phyloP scores from a whole-genome alignment of 1,140 invertebrate species.

The Pachypsylla venusta region DNA sequence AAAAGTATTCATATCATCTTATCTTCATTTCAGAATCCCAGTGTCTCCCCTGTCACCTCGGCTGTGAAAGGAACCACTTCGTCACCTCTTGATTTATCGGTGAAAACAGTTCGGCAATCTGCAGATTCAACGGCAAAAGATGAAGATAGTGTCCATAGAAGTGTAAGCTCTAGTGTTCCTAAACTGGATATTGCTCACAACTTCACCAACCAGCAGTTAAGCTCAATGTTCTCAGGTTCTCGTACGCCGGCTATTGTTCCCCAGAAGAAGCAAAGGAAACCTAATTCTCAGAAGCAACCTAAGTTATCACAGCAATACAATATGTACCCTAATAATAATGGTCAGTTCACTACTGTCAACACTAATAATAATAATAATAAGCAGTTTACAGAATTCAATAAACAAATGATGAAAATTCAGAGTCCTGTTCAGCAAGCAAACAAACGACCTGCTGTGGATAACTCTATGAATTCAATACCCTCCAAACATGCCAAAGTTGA shows the following conservation, averaged over 20 bases:
- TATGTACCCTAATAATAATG: too few relatives aligned
- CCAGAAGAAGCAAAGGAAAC: slow-evolving; percentile 16
- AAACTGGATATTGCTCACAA: slow-evolving; percentile 33
- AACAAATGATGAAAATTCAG: too few relatives aligned
- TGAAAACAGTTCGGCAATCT: slow-evolving; percentile 68
- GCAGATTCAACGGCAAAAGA: slow-evolving; percentile 68
- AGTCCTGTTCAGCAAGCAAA: slow-evolving; percentile 11
- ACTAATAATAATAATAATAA: too few relatives aligned
- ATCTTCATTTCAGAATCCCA: not conserved
- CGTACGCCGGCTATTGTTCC: not conserved
- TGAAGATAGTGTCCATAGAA: slow-evolving; percentile 29
- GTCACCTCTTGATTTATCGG: slow-evolving; percentile 68
- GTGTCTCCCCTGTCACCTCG: not conserved
- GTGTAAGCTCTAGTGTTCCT: slow-evolving; percentile 7
- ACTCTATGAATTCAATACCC: slow-evolving; percentile 24
- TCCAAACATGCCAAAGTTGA: slow-evolving; percentile 34
- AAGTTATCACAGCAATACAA: too few relatives aligned
- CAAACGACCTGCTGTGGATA: slow-evolving; percentile 7
- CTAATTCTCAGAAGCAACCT: too few relatives aligned
- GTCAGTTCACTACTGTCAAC: too few relatives aligned
- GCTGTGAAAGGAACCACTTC: not conserved
- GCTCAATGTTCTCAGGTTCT: not conserved
- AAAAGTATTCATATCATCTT: too few relatives aligned
- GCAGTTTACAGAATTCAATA: too few relatives aligned
- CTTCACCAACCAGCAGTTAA: slow-evolving; percentile 35